Conservation (phyloP, 1,140 invertebrate species). For the Drosophila quadrilineata region DNA sequence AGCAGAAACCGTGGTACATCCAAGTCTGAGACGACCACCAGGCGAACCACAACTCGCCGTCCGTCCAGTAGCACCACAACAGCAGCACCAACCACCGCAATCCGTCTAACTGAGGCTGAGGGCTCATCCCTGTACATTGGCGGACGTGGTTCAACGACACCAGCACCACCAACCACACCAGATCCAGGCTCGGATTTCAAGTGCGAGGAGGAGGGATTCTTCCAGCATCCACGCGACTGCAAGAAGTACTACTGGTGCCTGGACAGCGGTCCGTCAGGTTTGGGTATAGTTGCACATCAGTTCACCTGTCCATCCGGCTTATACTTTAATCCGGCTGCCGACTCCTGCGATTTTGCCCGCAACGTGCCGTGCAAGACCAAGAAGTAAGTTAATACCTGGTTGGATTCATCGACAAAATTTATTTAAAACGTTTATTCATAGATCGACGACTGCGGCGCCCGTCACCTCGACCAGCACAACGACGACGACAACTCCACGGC, state of each 20-base stretch:
- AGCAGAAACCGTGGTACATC: constrained; percentile 42
- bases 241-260: constrained; percentile 98
- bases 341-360: constrained; percentile 94
- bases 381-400: constrained; percentile 80
- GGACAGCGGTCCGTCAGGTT: constrained; percentile 92
- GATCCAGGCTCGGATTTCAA: constrained; percentile 94
- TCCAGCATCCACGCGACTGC: constrained; percentile 94
- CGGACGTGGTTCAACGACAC: constrained; percentile 87
- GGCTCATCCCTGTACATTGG: constrained; percentile 81
- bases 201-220: constrained; percentile 96
- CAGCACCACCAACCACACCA: constrained; percentile 93
- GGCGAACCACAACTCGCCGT: constrained; percentile 17
- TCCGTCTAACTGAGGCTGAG: constrained; percentile 66
- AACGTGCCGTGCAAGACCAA: constrained; percentile 89
- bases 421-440: constrained; percentile 59
- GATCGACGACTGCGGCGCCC: constrained; percentile 82
- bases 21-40: constrained; percentile 39
- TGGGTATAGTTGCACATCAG: constrained; percentile 95
- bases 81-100: constrained; percentile 59
- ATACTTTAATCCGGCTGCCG: constrained; percentile 94
- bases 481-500: constrained; percentile 61
- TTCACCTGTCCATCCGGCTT: constrained; percentile 96
- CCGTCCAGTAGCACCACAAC: constrained; percentile 47
- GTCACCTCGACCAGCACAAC: constrained; percentile 81
- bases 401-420: background rate